A percentile compares a stretch with the other conserved stretches of the same genome.
These are phyloP conservation scores for Platyrinchus mystaceus DNA, from an alignment of 2,797 vertebrate genomes.

Conservation along the genomic window DNA sequence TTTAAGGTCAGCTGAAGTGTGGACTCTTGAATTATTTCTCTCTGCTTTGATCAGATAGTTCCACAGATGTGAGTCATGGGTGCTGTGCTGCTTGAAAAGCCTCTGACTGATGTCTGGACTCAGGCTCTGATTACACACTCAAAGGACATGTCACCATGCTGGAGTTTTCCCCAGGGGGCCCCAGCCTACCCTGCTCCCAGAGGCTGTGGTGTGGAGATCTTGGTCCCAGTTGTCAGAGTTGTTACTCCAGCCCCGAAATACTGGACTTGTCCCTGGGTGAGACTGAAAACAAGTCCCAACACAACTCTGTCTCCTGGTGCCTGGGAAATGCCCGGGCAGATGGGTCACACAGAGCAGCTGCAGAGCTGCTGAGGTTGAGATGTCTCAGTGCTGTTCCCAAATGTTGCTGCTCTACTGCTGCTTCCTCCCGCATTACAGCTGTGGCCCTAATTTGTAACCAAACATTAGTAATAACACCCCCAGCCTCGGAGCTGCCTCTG, in stretches of 20 bases:
- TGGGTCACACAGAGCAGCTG: too few relatives aligned
- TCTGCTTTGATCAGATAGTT: neutral
- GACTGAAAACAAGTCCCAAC: neutral
- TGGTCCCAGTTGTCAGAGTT: neutral
- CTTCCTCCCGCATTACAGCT: neutral
- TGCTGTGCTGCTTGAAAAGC: neutral
- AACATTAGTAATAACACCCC: too few relatives aligned
- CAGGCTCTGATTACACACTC: neutral
- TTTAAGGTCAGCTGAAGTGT: neutral
- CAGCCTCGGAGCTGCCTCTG: neutral
- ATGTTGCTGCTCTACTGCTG: neutral
- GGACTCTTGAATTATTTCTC: neutral
- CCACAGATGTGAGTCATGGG: rapidly evolving
- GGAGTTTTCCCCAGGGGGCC: neutral
- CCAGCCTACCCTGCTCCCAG: neutral
- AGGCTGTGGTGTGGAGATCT: neutral
- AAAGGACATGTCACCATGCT: rapidly evolving
- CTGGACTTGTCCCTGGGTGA: neutral
- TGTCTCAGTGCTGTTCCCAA: neutral
- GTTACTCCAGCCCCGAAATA: neutral
- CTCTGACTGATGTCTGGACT: neutral
- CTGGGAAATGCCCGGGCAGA: neutral
- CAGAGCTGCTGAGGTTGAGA: neutral
- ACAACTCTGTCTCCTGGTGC: neutral
- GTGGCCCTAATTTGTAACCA: neutral